phyloP scores from a whole-genome alignment of 2,797 vertebrate species.

The Amniataba percoides region DNA sequence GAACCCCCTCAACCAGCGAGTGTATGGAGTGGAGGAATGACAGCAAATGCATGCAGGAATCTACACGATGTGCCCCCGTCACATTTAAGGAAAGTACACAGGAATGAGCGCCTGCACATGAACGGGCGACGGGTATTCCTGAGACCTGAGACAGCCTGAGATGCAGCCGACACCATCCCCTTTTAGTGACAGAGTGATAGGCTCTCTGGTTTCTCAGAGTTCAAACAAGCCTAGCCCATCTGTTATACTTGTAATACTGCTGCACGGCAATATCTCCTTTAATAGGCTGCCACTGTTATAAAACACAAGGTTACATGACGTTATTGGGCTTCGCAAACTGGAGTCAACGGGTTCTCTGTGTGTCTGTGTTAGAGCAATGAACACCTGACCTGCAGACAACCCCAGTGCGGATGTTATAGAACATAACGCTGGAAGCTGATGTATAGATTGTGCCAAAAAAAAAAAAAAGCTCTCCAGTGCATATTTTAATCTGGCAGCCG shows the following conservation, averaged over 20 bases:
- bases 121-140: conserved; percentile 2
- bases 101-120: background rate
- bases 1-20: conserved; percentile 53
- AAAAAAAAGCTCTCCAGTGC: conserved; percentile 8
- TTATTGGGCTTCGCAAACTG: conserved; percentile 47
- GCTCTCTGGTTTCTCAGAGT: conserved; percentile 38
- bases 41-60: background rate
- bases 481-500: background rate
- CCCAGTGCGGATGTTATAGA: conserved; percentile 24
- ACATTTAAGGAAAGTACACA: background rate
- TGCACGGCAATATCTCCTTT: conserved; percentile 53
- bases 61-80: background rate
- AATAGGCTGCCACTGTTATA: conserved; percentile 61
- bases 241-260: conserved; percentile 42
- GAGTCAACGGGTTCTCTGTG: conserved; percentile 34
- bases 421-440: conserved; percentile 31
- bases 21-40: conserved; percentile 35
- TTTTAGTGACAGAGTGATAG: conserved; percentile 31
- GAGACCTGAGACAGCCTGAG: conserved; percentile 26
- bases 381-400: conserved; percentile 68
- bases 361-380: conserved; percentile 32
- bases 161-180: conserved; percentile 17
- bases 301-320: conserved; percentile 72
- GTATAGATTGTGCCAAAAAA: conserved; percentile 10
- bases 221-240: conserved; percentile 60